phyloP scores from a whole-genome alignment of 1,140 invertebrate species.

The Acromyrmex charruanus region DNA sequence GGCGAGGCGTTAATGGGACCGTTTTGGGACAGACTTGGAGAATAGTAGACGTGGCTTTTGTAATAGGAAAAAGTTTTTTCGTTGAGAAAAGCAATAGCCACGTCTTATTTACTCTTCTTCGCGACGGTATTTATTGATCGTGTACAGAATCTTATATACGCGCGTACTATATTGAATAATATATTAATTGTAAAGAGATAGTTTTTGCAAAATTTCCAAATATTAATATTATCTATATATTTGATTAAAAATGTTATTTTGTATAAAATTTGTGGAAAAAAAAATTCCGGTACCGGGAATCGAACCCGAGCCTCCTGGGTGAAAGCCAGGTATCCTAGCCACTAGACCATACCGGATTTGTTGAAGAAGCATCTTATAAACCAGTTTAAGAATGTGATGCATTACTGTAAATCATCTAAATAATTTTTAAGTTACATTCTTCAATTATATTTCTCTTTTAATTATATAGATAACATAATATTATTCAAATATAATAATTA shows the following conservation, averaged over 20 bases:
- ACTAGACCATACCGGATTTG: conserved; percentile 73
- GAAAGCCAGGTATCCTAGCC: conserved; percentile 49
- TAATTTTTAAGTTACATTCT: background rate
- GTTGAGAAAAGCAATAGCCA: conserved; percentile 45
- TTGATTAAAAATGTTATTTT: background rate
- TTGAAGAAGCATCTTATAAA: background rate
- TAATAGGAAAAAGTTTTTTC: conserved; percentile 68
- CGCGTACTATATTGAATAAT: background rate
- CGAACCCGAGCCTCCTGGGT: conserved; percentile 50
- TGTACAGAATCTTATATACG: background rate
- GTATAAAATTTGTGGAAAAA: background rate
- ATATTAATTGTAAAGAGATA: background rate
- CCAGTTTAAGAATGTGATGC: accelerated
- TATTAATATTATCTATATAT: background rate
- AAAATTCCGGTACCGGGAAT: conserved; percentile 73
- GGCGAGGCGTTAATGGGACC: conserved; percentile 63
- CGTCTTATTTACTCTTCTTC: conserved; percentile 38
- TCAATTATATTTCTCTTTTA: background rate
- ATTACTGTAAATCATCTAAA: background rate
- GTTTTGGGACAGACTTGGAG: conserved; percentile 50
- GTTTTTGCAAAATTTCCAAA: background rate
- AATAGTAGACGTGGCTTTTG: conserved; percentile 55
- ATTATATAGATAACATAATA: background rate
- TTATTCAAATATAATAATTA: background rate
- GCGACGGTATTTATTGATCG: conserved; percentile 2